phyloP scores from a whole-genome alignment of 2,113 vertebrate species.

The Ovibos moschatus region DNA sequence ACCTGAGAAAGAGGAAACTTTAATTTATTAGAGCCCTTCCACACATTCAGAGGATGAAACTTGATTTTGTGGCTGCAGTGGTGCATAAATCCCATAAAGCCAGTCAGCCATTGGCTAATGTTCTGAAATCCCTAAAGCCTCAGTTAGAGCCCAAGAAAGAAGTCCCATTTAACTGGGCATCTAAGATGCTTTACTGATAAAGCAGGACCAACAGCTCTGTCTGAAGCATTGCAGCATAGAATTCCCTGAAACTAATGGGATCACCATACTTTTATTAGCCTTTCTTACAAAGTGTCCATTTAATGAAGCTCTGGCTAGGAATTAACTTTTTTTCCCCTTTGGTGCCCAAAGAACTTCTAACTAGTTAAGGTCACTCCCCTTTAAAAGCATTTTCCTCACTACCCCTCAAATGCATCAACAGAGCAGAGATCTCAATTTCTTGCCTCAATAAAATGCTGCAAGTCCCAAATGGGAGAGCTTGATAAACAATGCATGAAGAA shows the following conservation, averaged over 20 bases:
- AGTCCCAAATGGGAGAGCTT: background rate
- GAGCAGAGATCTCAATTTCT: background rate
- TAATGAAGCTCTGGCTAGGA: conserved; percentile 60
- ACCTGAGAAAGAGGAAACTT: background rate
- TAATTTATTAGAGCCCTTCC: conserved; percentile 47
- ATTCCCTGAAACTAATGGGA: conserved; percentile 39
- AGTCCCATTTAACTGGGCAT: conserved; percentile 59
- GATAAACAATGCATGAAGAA: background rate
- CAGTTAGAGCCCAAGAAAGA: background rate
- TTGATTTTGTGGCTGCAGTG: conserved; percentile 36
- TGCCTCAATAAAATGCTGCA: background rate
- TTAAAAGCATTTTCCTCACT: conserved; percentile 8
- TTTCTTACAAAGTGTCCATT: background rate
- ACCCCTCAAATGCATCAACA: background rate
- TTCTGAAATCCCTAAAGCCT: conserved; percentile 38
- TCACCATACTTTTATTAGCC: conserved; percentile 59
- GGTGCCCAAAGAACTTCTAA: conserved; percentile 14
- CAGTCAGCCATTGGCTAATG: conserved; percentile 68
- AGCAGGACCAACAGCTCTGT: conserved; percentile 64
- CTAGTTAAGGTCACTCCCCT: conserved; percentile 43
- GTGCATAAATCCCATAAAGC: conserved; percentile 68
- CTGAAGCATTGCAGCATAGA: background rate
- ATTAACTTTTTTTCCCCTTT: conserved; percentile 31
- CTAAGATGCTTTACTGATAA: conserved; percentile 65
- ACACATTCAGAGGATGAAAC: conserved; percentile 28